Evolutionary conservation across 2,888 invertebrate genomes (phyloP).

Genomic region (Noctua fimbriata): DNA sequence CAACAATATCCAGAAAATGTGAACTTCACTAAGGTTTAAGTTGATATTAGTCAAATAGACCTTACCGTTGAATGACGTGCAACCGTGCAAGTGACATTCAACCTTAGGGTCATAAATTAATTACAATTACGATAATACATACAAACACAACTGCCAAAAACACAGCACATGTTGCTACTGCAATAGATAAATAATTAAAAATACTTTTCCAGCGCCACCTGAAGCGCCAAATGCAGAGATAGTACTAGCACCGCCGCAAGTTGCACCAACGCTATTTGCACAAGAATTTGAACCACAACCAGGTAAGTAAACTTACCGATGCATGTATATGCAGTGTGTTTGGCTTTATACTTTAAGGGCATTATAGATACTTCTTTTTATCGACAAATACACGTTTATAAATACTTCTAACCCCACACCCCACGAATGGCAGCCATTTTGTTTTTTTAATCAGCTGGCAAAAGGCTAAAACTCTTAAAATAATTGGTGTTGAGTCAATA

Average conservation of each 20-base stretch:
- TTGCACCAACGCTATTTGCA: not conserved
- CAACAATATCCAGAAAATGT: not conserved
- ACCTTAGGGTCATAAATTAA: not conserved
- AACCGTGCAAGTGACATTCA: not conserved
- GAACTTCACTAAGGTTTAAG: not conserved
- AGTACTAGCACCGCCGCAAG: not conserved
- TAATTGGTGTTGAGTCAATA: too few species aligned
- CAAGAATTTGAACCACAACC: not conserved
- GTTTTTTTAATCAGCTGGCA: too few species aligned
- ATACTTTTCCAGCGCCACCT: slow-evolving; percentile 25
- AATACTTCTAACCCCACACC: too few species aligned
- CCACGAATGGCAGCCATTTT: too few species aligned
- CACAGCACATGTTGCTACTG: not conserved
- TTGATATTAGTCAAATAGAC: not conserved
- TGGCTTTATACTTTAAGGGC: too few species aligned
- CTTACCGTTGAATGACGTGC: not conserved
- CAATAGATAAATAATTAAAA: not conserved
- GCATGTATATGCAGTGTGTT: not conserved
- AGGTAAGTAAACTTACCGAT: not conserved
- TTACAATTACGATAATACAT: not conserved
- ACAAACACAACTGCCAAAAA: not conserved
- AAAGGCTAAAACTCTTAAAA: too few species aligned
- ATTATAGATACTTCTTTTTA: too few species aligned
- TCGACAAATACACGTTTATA: too few species aligned
- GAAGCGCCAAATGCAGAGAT: not conserved